These are phyloP conservation scores for Sandelia bainsii DNA, from an alignment of 2,797 vertebrate species.

Conservation along the genomic window DNA sequence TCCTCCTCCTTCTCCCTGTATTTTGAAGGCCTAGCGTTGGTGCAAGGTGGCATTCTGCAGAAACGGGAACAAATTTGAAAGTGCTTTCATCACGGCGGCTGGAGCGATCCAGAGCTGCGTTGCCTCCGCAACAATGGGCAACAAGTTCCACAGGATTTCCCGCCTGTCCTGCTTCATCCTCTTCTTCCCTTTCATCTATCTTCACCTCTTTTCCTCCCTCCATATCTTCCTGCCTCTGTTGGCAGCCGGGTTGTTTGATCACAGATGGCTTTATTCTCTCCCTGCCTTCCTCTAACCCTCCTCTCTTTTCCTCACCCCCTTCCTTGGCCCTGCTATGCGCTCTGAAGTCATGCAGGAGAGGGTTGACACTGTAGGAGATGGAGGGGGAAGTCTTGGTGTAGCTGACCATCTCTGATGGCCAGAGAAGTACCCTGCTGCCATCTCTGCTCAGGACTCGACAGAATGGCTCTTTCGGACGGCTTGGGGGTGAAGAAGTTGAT, in stretches of 20 bases:
- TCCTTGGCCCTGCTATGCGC: slow-evolving; percentile 66
- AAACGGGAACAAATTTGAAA: slow-evolving; percentile 62
- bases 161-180: slow-evolving; percentile 69
- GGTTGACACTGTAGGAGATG: slow-evolving; percentile 92
- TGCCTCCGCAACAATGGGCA: slow-evolving; percentile 40
- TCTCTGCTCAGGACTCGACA: slow-evolving; percentile 87
- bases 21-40: slow-evolving; percentile 44
- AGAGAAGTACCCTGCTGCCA: slow-evolving; percentile 88
- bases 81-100: slow-evolving; percentile 60
- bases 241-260: slow-evolving; percentile 72
- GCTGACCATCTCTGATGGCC: slow-evolving; percentile 92
- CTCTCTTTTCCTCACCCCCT: slow-evolving; percentile 43
- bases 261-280: slow-evolving; percentile 66
- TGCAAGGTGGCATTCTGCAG: slow-evolving; percentile 50
- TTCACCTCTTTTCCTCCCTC: slow-evolving; percentile 59
- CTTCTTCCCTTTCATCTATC: slow-evolving; percentile 71
- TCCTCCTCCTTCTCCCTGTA: slow-evolving; percentile 40
- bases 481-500: not conserved
- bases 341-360: slow-evolving; percentile 87
- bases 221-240: slow-evolving; percentile 58
- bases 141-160: slow-evolving; percentile 69
- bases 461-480: slow-evolving; percentile 79
- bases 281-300: slow-evolving; percentile 48
- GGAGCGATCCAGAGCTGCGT: slow-evolving; percentile 35
- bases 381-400: slow-evolving; percentile 88